Evolutionary conservation across 2,888 invertebrate species (phyloP).

Genomic region (Melanotus villosus): DNA sequence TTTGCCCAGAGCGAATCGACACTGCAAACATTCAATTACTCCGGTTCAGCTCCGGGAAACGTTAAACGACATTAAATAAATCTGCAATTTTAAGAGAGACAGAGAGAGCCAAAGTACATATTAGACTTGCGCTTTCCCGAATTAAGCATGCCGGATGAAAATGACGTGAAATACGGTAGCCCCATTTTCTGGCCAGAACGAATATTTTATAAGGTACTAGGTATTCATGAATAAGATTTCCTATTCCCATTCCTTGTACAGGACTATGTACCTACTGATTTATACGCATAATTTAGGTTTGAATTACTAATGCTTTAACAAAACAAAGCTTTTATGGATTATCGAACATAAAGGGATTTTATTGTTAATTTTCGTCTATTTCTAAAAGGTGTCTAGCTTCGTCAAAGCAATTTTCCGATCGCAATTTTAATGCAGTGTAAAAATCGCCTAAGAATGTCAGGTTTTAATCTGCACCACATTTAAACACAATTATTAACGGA

Average conservation of each 20-base stretch:
- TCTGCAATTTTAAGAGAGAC: slow-evolving; percentile 23
- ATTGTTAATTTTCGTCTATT: too few species aligned
- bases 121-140: slow-evolving; percentile 14
- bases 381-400: too few species aligned
- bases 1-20: slow-evolving; percentile 28
- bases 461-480: neutral
- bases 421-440: too few species aligned
- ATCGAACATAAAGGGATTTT: too few species aligned
- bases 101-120: neutral
- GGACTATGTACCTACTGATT: too few species aligned
- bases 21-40: slow-evolving; percentile 34
- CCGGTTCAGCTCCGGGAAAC: slow-evolving; percentile 26
- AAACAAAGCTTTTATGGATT: too few species aligned
- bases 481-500: neutral
- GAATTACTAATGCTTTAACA: too few species aligned
- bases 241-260: neutral
- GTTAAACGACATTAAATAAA: slow-evolving; percentile 31
- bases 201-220: slow-evolving; percentile 1
- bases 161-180: slow-evolving; percentile 12
- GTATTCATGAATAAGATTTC: slow-evolving; percentile 5
- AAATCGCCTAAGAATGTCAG: too few species aligned
- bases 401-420: too few species aligned
- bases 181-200: slow-evolving; percentile 11
- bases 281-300: too few species aligned
- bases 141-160: slow-evolving; percentile 17